Evolutionary conservation across 2,888 invertebrate species (phyloP), one percentile per base, ranked within the genome.

Genomic region (Therioaphis trifolii): DNA sequence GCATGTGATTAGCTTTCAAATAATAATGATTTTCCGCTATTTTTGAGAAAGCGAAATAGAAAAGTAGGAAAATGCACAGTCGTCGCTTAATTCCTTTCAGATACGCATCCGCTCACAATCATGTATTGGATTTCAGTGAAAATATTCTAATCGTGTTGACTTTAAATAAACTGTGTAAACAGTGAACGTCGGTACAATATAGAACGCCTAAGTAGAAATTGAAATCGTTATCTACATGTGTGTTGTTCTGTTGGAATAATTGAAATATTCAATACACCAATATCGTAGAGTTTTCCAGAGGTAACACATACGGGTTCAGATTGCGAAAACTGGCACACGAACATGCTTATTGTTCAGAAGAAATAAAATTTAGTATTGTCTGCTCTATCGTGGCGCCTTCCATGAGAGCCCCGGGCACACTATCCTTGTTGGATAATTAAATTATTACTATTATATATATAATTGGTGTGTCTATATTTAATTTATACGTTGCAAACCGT

Each of bases 291-390:
- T 79, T 52, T 61, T 46, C n/a, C 27, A 76, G 75, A n/a, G 18
- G 3, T 1, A 46, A 43, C 15, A 40, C 5, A 52, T 24, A 12
- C 18, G 49, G 15, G 61, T 72, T 61, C 49, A 40, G 35, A 63
- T 61, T 15, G 72, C 35, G 24, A 74, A 71, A 80, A 74, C 72
- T 82, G n/a, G 72, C 74, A 82, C 82, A 72, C 35, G 52, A 63
- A 63, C 52, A 82, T 21, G 40, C 40, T 55, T 74, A 82, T 82
- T 82, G 82, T 82, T 82, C 63, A 40, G 49, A 52, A 49, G 49
- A 66, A 82, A 82, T 82, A 82, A 72, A 72, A 74, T 66, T 52
- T 74, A 82, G 61, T 74, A 74, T 82, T 82, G 72, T 63, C 52
- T 46, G 35, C 24, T 80, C 55, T 71, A 78, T 55, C 21, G 4